These are phyloP conservation scores for Caenorhabditis uteleia DNA, from an alignment of 2,888 invertebrate species.

Conservation along the genomic window DNA sequence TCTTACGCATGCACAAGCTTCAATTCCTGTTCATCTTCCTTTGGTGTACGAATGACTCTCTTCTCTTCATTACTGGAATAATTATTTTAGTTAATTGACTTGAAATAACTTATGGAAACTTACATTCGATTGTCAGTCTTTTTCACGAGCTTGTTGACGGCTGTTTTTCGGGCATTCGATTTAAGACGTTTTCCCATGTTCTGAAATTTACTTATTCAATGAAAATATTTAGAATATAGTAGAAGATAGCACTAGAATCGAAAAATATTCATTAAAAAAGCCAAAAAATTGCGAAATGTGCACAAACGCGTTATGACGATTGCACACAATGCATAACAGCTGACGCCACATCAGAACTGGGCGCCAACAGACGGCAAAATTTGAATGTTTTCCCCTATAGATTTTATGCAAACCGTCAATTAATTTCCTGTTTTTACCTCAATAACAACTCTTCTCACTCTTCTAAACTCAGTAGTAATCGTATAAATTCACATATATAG, in stretches of 20 bases:
- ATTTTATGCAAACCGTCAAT: too few relatives aligned
- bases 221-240: slow-evolving; percentile 3
- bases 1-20: slow-evolving; percentile 65
- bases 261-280: neutral
- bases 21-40: slow-evolving; percentile 64
- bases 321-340: too few relatives aligned
- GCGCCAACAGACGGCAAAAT: too few relatives aligned
- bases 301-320: too few relatives aligned
- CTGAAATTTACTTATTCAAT: too few relatives aligned
- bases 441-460: too few relatives aligned
- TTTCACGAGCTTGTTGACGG: slow-evolving; percentile 63
- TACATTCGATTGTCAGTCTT: slow-evolving; percentile 67
- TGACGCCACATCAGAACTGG: too few relatives aligned
- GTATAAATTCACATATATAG: too few relatives aligned
- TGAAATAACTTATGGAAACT: slow-evolving; percentile 20
- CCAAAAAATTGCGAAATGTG: neutral
- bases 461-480: too few relatives aligned
- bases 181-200: slow-evolving; percentile 55
- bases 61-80: slow-evolving; percentile 64
- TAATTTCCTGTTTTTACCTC: too few relatives aligned
- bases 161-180: slow-evolving; percentile 42
- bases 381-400: too few relatives aligned
- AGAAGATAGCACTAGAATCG: too few relatives aligned
- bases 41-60: slow-evolving; percentile 61
- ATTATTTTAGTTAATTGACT: neutral